Conservation (phyloP, 2,113 vertebrate genomes). For the Cryptotis parvus region DNA sequence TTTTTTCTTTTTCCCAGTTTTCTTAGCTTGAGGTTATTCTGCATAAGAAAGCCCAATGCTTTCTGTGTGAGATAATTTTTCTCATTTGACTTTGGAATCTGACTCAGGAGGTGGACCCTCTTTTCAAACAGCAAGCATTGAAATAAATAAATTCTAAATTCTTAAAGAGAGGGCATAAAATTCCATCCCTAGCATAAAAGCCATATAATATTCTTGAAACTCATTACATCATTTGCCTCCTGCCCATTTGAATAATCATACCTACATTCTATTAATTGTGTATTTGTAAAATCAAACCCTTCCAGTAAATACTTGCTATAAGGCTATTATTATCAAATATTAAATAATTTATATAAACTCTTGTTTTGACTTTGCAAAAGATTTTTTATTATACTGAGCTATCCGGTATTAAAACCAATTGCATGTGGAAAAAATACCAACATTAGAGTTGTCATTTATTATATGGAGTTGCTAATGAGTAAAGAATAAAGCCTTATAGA, state of each 20-base stretch:
- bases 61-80: constrained; percentile 77
- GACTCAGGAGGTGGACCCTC: constrained; percentile 67
- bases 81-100: constrained; percentile 70
- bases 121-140: constrained; percentile 69
- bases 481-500: constrained; percentile 85
- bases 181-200: constrained; percentile 76
- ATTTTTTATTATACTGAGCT: constrained; percentile 20
- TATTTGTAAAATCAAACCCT: constrained; percentile 80
- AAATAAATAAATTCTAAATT: constrained; percentile 77
- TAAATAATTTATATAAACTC: constrained; percentile 54
- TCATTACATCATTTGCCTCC: constrained; percentile 81
- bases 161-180: constrained; percentile 78
- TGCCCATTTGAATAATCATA: constrained; percentile 83
- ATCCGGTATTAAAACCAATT: constrained; percentile 30
- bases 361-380: constrained; percentile 54
- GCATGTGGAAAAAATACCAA: constrained; percentile 19
- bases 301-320: constrained; percentile 86
- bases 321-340: constrained; percentile 79
- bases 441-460: constrained; percentile 19
- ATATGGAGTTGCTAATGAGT: constrained; percentile 1
- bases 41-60: constrained; percentile 81
- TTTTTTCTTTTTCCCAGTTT: constrained; percentile 57
- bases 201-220: constrained; percentile 81
- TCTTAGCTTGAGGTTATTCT: constrained; percentile 78
- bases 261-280: constrained; percentile 81